A percentile compares a stretch with the other conserved stretches of the same genome.
These are phyloP conservation scores for Cosmorhoe ocellata DNA, from an alignment of 2,888 invertebrate species.

Conservation along the genomic window DNA sequence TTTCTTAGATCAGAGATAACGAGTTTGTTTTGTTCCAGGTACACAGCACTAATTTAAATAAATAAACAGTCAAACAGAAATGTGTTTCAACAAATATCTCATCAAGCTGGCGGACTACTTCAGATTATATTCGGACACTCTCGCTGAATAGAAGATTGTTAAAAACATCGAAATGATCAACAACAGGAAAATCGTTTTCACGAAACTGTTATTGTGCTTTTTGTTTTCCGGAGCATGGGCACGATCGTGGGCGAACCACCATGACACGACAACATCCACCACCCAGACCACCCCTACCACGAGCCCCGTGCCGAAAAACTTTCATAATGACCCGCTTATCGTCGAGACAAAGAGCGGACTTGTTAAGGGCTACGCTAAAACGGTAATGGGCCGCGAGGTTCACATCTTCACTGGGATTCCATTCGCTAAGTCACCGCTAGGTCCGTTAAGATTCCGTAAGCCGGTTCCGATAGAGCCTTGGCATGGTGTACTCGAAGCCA, in stretches of 20 bases:
- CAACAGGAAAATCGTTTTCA: slow-evolving; percentile 69
- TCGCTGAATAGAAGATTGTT: slow-evolving; percentile 47
- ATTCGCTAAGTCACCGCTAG: slow-evolving; percentile 94
- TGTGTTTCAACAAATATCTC: slow-evolving; percentile 73
- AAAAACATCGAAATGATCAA: slow-evolving; percentile 57
- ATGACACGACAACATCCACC: slow-evolving; percentile 77
- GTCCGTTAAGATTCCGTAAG: slow-evolving; percentile 91
- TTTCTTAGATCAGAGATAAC: no score
- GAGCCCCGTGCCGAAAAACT: slow-evolving; percentile 71
- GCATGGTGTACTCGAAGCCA: slow-evolving; percentile 93
- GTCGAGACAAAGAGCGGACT: slow-evolving; percentile 92
- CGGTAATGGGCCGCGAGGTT: slow-evolving; percentile 92
- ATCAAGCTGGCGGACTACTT: slow-evolving; percentile 72
- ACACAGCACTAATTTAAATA: slow-evolving; percentile 40
- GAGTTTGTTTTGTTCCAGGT: slow-evolving; percentile 54
- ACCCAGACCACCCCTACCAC: slow-evolving; percentile 77
- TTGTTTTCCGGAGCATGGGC: slow-evolving; percentile 60
- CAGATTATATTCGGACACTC: slow-evolving; percentile 58
- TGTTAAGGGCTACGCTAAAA: slow-evolving; percentile 90
- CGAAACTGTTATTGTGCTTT: slow-evolving; percentile 66
- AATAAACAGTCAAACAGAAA: slow-evolving; percentile 53
- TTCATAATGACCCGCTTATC: slow-evolving; percentile 87
- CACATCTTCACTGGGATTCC: slow-evolving; percentile 95
- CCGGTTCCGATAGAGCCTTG: slow-evolving; percentile 94
- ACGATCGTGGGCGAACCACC: slow-evolving; percentile 78